Base-by-base conservation (phyloP, 2,113 vertebrate genomes). In the Alligator mississippiensis region DNA sequence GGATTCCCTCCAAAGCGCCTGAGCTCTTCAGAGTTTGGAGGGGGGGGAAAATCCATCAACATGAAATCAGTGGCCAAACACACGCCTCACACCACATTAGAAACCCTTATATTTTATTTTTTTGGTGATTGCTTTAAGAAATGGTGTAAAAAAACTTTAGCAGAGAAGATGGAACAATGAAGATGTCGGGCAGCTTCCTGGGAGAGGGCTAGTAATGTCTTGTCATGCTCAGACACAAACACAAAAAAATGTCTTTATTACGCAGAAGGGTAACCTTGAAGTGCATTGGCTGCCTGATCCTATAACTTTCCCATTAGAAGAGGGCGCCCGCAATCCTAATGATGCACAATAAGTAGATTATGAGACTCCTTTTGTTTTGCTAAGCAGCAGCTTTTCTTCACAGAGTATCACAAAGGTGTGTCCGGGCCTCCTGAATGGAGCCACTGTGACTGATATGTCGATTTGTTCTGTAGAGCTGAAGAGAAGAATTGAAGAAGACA, bases 281-380 rank as follows among this genome's bases (percentile, higher is more conserved):
- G 94, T 76, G 96, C 93, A 77, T 87, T 70, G 96, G 60, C 94
- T 38, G 89, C 96, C 90, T 93, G 94, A 96, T 96, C 97, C 96
- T 93, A 87, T 94, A 96, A 94, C 93, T 95, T 95, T 94, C 90
- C 96, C 93, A 92, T 96, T 97, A 95, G 97, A 89, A 81, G 86
- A 77, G 91, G 92, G 95, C 84, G 80, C 91, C 96, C 93, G 88
- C 96, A 89, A 88, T 93, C 96, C 93, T 97, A 92, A 96, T 66
- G 95, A 97, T 93, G 96, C 95, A 96, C 97, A 96, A 97, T 97
- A 96, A 97, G 96, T 81, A 96, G 97, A 96, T 97, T 97, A 97
- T 75, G 91, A 87, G 86, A n/a, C 57, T 30, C 58, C 90, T 90
- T 97, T 97, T 97, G 96, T 97, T 96, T 96, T 94, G 97, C 94